These are phyloP conservation scores for Agonopterix arenella DNA, from an alignment of 2,888 invertebrate genomes.

Conservation along the genomic window DNA sequence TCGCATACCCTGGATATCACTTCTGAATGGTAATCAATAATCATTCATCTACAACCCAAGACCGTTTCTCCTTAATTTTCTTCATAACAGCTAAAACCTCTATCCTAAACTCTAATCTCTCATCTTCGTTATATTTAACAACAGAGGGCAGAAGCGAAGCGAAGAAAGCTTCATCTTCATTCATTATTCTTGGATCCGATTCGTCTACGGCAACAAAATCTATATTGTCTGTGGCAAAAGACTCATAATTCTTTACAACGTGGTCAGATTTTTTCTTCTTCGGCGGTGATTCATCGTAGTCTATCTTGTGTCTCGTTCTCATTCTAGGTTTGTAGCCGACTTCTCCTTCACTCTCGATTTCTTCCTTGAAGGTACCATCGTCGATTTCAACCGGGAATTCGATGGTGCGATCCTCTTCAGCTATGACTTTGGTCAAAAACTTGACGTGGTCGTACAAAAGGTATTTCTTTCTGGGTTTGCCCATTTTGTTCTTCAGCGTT, in stretches of 20 bases:
- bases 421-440: conserved; percentile 40
- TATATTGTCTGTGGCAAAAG: conserved; percentile 17
- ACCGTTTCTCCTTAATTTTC: conserved; percentile 47
- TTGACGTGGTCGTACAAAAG: conserved; percentile 47
- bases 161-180: conserved; percentile 69
- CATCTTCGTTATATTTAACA: conserved; percentile 59
- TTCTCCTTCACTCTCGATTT: conserved; percentile 14
- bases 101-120: conserved; percentile 59
- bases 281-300: conserved; percentile 16
- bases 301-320: conserved; percentile 11
- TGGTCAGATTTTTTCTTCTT: conserved; percentile 23
- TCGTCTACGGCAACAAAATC: conserved; percentile 45
- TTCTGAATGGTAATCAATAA: neutral
- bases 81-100: conserved; percentile 60
- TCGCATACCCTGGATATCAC: too few relatives aligned
- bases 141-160: conserved; percentile 60
- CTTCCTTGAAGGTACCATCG: conserved; percentile 23
- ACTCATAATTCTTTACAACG: neutral
- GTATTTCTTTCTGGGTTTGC: conserved; percentile 46
- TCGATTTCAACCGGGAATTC: conserved; percentile 13
- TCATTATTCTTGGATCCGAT: conserved; percentile 56
- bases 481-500: conserved; percentile 43
- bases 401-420: conserved; percentile 23
- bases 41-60: conserved; percentile 20
- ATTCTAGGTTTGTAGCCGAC: conserved; percentile 9